Base-by-base conservation (phyloP, 2,797 vertebrate species). In the Vespertilio murinus region DNA sequence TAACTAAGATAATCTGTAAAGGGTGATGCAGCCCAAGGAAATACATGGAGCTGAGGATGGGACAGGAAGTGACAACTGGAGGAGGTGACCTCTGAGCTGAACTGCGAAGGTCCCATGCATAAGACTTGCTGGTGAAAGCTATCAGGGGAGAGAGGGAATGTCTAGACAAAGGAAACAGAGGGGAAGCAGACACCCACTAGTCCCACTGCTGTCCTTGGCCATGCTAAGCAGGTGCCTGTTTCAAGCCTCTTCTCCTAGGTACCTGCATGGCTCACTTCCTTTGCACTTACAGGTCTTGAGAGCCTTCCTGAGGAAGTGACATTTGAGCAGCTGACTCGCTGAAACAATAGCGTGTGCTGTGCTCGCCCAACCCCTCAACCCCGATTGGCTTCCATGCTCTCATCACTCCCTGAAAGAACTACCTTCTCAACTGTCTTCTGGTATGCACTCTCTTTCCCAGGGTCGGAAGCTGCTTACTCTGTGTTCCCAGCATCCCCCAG, bases 371-470 rank as follows among this genome's bases (percentile, higher is more conserved):
- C 2, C 8, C 17, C n/a, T 22, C 25, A 6, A 6, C 4, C 17
- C 23, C 49, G 3, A 40, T 35, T 22, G 33, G 25, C 47, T 35
- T n/a, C 42, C 33, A 38, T 6, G 10, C 35, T 40, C 8, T 54
- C 38, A 7, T 23, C 1, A 2, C 5, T 47, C 8, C 10, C 12
- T 8, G 17, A 49, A 2, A 52, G 33, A 47, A 65, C 81, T 52
- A 4, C 45, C 61, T 65, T 18, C 4, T 11, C 52, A 45, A 10
- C 47, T 8, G 12, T 30, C 65, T 30, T 8, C 52, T 13, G 4
- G 35, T 42, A 56, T 12, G 6, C 30, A 22, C 5, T 5, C 2
- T 0, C 23, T 0, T 20, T 30, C 30, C 35, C 10, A 1, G 23
- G 69, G 56, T 5, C n/a, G 56, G 42, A 70, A 40, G 52, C 40